phyloP scores from a whole-genome alignment of 2,888 invertebrate species.

The Meiosimyza platycephala region DNA sequence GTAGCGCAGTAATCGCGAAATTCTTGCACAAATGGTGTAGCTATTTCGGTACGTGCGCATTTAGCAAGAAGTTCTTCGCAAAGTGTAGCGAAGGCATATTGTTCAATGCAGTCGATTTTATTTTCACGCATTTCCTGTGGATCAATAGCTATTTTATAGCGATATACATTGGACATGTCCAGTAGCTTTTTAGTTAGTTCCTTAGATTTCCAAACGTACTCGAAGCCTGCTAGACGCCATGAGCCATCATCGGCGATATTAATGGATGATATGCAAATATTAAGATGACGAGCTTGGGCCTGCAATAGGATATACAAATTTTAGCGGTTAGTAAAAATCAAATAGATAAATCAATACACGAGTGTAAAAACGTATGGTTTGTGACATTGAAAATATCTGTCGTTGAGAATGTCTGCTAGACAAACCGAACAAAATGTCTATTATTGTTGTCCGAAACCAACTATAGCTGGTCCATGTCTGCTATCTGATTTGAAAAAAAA shows the following conservation, averaged over 20 bases:
- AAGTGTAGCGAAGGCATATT: slow-evolving; percentile 81
- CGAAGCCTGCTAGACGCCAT: slow-evolving; percentile 90
- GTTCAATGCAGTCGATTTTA: slow-evolving; percentile 74
- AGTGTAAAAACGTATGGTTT: neutral
- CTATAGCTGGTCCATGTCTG: too few species aligned
- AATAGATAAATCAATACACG: neutral
- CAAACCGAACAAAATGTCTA: too few species aligned
- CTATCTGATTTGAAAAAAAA: too few species aligned
- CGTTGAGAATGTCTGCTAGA: too few species aligned
- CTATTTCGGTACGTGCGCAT: slow-evolving; percentile 64
- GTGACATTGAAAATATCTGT: too few species aligned
- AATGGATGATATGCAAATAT: slow-evolving; percentile 81
- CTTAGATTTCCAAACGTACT: slow-evolving; percentile 78
- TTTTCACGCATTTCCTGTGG: slow-evolving; percentile 66
- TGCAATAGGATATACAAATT: slow-evolving; percentile 53
- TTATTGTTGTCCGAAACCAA: too few species aligned
- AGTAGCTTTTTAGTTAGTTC: slow-evolving; percentile 76
- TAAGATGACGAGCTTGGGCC: slow-evolving; percentile 84
- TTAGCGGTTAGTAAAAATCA: slow-evolving; percentile 9
- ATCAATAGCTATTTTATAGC: slow-evolving; percentile 80
- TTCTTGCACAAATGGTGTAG: slow-evolving; percentile 76
- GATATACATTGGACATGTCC: slow-evolving; percentile 75
- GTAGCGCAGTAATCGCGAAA: slow-evolving; percentile 79
- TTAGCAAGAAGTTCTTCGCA: slow-evolving; percentile 76
- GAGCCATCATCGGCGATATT: slow-evolving; percentile 86